Percentiles rank a stretch among this genome's conserved stretches.
phyloP scores from a whole-genome alignment of 2,888 invertebrate genomes.

The Doris montereyensis region DNA sequence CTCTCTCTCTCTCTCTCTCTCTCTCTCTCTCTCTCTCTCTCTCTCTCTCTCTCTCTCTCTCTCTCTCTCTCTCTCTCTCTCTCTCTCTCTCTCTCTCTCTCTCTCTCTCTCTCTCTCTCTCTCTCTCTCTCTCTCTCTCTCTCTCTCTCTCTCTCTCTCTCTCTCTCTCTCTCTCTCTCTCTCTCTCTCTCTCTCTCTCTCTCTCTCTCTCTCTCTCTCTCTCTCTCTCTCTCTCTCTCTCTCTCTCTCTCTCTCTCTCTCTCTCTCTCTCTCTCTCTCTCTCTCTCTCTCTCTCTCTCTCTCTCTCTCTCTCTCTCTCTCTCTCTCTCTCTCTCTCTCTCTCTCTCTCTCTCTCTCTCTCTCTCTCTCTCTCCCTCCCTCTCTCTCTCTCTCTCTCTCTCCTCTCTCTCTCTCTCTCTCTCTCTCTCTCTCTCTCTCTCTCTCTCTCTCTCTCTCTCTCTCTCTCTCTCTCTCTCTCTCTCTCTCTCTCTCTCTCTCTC shows the following conservation, averaged over 20 bases:
- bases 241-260: conserved; percentile 22
- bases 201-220: conserved; percentile 10
- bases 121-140: neutral
- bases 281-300: conserved; percentile 12
- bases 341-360: conserved; percentile 11
- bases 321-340: neutral
- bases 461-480: conserved; percentile 24
- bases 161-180: too few relatives aligned
- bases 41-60: neutral
- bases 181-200: too few relatives aligned
- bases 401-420: neutral
- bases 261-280: conserved; percentile 30
- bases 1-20: too few relatives aligned
- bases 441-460: neutral
- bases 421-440: neutral
- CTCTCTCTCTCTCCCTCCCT: conserved; percentile 19
- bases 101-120: neutral
- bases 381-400: conserved; percentile 23
- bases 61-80: neutral
- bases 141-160: too few relatives aligned
- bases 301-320: conserved; percentile 14
- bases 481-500: conserved; percentile 9
- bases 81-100: neutral
- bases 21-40: too few relatives aligned
- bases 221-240: conserved; percentile 22